Conservation (phyloP, 2,888 invertebrate genomes). For the Tachina fera region DNA sequence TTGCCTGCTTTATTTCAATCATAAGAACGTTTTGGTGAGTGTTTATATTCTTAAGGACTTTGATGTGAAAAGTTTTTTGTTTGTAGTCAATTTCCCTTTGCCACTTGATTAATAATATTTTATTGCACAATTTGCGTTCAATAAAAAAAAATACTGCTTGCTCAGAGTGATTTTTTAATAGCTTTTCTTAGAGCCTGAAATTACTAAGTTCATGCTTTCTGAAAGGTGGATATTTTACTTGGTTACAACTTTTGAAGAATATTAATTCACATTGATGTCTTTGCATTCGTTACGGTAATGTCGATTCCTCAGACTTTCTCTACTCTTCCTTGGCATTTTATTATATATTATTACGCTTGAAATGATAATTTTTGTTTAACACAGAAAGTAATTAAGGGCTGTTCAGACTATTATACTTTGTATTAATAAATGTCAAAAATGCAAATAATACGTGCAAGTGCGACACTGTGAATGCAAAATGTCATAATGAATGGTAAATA, state of each 20-base stretch:
- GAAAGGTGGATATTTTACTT: neutral
- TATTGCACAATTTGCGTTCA: conserved; percentile 18
- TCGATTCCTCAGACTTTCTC: too few species aligned
- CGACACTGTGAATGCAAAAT: too few species aligned
- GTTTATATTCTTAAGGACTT: conserved; percentile 50
- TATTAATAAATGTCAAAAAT: too few species aligned
- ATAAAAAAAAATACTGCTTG: neutral
- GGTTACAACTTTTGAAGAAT: neutral
- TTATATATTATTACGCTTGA: too few species aligned
- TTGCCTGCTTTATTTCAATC: neutral
- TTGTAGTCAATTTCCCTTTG: conserved; percentile 37
- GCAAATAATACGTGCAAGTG: too few species aligned
- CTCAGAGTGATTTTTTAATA: neutral
- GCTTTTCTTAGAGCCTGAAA: neutral
- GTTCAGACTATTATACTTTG: too few species aligned
- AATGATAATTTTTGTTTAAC: too few species aligned
- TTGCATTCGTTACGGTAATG: too few species aligned
- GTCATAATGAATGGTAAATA: too few species aligned
- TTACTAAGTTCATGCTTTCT: neutral
- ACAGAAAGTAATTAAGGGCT: too few species aligned
- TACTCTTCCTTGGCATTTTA: too few species aligned
- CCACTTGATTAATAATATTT: conserved; percentile 46
- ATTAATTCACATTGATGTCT: neutral
- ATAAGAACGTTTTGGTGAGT: conserved; percentile 9
- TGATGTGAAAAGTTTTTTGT: conserved; percentile 35